Evolutionary conservation across 2,888 invertebrate species (phyloP).

Genomic region (Drosophila mulleri): DNA sequence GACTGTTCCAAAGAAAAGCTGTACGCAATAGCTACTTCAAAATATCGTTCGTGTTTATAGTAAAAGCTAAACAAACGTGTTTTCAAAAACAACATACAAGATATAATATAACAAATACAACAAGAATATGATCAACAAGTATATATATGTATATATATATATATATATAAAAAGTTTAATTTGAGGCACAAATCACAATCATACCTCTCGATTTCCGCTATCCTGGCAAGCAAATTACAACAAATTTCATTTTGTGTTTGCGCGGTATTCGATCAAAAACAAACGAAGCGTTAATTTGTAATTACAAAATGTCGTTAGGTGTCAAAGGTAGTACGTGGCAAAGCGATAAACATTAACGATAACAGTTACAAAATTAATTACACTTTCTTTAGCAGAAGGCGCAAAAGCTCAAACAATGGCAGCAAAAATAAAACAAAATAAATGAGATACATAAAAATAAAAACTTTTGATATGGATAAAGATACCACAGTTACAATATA

Average conservation of each 20-base stretch:
- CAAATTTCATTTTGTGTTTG: slow-evolving; percentile 82
- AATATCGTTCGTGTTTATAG: slow-evolving; percentile 1
- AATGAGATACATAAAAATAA: neutral
- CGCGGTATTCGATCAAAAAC: slow-evolving; percentile 78
- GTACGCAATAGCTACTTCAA: neutral
- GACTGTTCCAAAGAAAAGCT: neutral
- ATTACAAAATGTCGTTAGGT: slow-evolving; percentile 54
- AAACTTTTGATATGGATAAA: neutral
- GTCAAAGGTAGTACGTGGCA: slow-evolving; percentile 39
- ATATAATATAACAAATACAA: slow-evolving; percentile 19
- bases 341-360: slow-evolving; percentile 38
- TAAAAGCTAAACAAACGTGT: slow-evolving; percentile 8
- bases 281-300: slow-evolving; percentile 73
- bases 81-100: slow-evolving; percentile 4
- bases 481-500: slow-evolving; percentile 25
- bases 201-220: slow-evolving; percentile 90
- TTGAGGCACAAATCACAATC: slow-evolving; percentile 77
- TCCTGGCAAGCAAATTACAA: slow-evolving; percentile 87
- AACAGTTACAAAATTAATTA: slow-evolving; percentile 13
- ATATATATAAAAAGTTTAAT: slow-evolving; percentile 67
- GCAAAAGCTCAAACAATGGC: neutral
- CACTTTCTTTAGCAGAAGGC: slow-evolving; percentile 22
- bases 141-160: neutral
- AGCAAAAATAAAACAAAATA: slow-evolving; percentile 4
- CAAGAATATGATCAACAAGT: slow-evolving; percentile 24